Conservation (phyloP, 2,888 invertebrate genomes). For the Synanthedon myopaeformis region DNA sequence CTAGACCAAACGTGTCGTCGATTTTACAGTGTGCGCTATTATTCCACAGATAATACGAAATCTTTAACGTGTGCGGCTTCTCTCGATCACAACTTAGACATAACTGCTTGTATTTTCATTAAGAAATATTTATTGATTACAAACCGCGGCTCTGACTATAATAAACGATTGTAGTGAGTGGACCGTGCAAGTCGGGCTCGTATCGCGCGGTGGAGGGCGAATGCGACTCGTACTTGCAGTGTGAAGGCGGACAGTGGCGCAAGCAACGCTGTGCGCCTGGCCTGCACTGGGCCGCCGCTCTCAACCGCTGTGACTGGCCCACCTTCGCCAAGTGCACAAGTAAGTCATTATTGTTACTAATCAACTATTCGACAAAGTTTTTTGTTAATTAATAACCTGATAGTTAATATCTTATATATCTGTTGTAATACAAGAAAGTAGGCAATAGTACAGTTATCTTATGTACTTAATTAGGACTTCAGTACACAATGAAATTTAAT, state of each 20-base stretch:
- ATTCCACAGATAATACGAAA: no score
- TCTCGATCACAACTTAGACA: constrained; percentile 18
- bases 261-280: constrained; percentile 84
- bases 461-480: no score
- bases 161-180: constrained; percentile 47
- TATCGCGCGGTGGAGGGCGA: constrained; percentile 74
- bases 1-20: no score
- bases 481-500: no score
- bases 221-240: constrained; percentile 82
- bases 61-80: no score
- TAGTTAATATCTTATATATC: no score
- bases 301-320: constrained; percentile 85
- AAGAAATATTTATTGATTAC: constrained; percentile 20
- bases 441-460: no score
- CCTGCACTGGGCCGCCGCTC: constrained; percentile 80
- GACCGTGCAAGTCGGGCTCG: constrained; percentile 49
- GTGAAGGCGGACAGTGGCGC: constrained; percentile 77
- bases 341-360: constrained; percentile 10
- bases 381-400: no score
- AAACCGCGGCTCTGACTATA: no score
- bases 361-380: no score
- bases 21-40: no score
- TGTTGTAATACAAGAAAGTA: no score
- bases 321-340: constrained; percentile 75
- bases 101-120: constrained; percentile 28